Percentiles rank a stretch among this genome's conserved stretches.
phyloP scores from a whole-genome alignment of 2,888 invertebrate species.

The Macrophya annulata region DNA sequence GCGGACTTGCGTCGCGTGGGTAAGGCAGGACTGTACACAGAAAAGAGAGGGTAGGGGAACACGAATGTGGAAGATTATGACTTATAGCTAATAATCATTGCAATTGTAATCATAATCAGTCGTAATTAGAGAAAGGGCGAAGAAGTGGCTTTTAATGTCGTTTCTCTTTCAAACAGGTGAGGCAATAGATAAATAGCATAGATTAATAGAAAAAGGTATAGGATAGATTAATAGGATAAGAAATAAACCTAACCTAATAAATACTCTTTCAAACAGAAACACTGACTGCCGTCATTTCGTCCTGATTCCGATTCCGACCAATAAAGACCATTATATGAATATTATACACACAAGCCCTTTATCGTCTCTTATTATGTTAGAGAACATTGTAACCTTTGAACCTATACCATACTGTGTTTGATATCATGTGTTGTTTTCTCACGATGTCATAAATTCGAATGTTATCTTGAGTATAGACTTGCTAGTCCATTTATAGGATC shows the following conservation, averaged over 20 bases:
- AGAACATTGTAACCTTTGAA: not conserved
- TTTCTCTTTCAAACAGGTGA: not conserved
- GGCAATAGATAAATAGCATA: no score
- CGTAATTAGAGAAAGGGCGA: not conserved
- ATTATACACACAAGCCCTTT: not conserved
- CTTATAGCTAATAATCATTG: not conserved
- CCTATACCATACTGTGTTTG: not conserved
- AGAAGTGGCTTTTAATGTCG: not conserved
- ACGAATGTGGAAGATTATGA: no score
- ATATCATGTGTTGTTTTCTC: not conserved
- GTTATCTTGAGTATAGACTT: not conserved
- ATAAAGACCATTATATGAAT: not conserved
- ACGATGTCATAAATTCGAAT: not conserved
- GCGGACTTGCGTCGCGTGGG: slow-evolving; percentile 14
- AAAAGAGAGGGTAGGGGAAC: no score
- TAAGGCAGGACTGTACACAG: not conserved
- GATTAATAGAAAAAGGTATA: no score
- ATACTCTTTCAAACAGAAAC: not conserved
- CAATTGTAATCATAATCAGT: no score
- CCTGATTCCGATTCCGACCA: not conserved
- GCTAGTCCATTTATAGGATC: not conserved
- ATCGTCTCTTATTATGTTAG: not conserved
- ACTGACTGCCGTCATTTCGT: not conserved
- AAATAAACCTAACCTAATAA: not conserved
- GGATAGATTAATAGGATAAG: not conserved